Base-by-base conservation (phyloP, 2,113 vertebrate species). In the Siniperca chuatsi region DNA sequence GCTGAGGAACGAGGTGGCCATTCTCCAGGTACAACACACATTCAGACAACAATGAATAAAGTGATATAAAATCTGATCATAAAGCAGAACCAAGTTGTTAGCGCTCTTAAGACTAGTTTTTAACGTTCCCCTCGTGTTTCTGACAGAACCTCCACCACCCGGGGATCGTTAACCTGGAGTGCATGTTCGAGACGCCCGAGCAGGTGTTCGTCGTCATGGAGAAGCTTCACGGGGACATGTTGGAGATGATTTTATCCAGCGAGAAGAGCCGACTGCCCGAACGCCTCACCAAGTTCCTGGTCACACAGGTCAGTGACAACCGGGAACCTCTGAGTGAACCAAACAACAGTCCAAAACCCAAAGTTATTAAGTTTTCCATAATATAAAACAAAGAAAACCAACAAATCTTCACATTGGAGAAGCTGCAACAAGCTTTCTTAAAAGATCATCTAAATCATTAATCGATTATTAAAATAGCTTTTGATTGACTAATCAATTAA, bases 131-230 rank as follows among this genome's bases (percentile, higher is more conserved):
- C 3, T 46, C 40, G 5, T 23, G 16, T 50, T 11, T 60, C 18
- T 6, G 3, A 15, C 90, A 99, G 98, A 99, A 99, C 93, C 95
- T 99, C 79, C 98, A 98, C 82, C 98, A 98, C 86, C 98, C 97
- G 81, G 98, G 98, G 25, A 97, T 99, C 78, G 98, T 99, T 37
- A 98, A 98, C 93, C 96, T 99, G 95, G 98, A 99, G 88, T 97
- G 97, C 87, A 99, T 99, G 98, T 99, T 99, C 84, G 98, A 99
- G 96, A 99, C 97, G 0, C 97, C 97, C 0, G 98, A 99, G 89
- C 94, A 97, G 70, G 97, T 99, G 60, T 99, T 98, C 84, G 98
- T 99, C 20, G 96, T 99, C 75, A 99, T 99, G 98, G 98, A 99
- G 93, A 99, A 99, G 90, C 96, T 99, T 10, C 98, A 99, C 40